A percentile compares a stretch with the other conserved stretches of the same genome.
Evolutionary conservation across 2,797 vertebrate genomes (phyloP).

Genomic region (Ctenochaetus hawaiiensis): DNA sequence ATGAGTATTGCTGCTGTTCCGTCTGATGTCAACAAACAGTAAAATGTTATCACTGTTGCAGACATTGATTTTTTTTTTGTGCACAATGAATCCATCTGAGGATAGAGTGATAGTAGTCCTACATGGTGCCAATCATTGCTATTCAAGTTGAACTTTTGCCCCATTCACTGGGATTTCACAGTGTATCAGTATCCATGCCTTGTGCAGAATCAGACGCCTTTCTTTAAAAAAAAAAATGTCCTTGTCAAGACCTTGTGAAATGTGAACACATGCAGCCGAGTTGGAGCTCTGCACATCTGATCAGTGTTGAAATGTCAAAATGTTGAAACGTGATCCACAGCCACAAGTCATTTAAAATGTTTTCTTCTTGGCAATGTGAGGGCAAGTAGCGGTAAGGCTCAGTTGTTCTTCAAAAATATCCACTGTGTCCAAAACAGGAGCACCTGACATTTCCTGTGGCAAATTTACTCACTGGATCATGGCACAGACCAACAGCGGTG

Average conservation of each 20-base stretch:
- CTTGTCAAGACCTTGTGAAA: slow-evolving; percentile 72
- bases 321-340: slow-evolving; percentile 35
- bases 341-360: slow-evolving; percentile 48
- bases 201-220: slow-evolving; percentile 1
- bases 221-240: slow-evolving; percentile 34
- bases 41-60: slow-evolving; percentile 22
- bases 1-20: not conserved
- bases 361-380: slow-evolving; percentile 40
- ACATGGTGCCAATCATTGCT: not conserved
- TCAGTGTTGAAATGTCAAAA: slow-evolving; percentile 56
- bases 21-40: slow-evolving; percentile 48
- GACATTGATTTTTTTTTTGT: slow-evolving; percentile 28
- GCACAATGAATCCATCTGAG: not conserved
- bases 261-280: slow-evolving; percentile 16
- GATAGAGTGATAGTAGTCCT: slow-evolving; percentile 7
- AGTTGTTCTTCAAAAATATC: slow-evolving; percentile 63
- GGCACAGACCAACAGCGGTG: slow-evolving; percentile 96
- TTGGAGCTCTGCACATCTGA: slow-evolving; percentile 23
- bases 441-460: slow-evolving; percentile 80
- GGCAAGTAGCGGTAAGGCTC: slow-evolving; percentile 31
- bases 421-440: slow-evolving; percentile 78
- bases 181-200: not conserved
- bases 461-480: slow-evolving; percentile 86
- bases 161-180: slow-evolving; percentile 29
- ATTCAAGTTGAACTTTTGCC: slow-evolving; percentile 56